Percentiles rank a stretch among this genome's conserved stretches.
These are phyloP conservation scores for Stigmatopora argus DNA, from an alignment of 2,113 vertebrate species.

Conservation along the genomic window DNA sequence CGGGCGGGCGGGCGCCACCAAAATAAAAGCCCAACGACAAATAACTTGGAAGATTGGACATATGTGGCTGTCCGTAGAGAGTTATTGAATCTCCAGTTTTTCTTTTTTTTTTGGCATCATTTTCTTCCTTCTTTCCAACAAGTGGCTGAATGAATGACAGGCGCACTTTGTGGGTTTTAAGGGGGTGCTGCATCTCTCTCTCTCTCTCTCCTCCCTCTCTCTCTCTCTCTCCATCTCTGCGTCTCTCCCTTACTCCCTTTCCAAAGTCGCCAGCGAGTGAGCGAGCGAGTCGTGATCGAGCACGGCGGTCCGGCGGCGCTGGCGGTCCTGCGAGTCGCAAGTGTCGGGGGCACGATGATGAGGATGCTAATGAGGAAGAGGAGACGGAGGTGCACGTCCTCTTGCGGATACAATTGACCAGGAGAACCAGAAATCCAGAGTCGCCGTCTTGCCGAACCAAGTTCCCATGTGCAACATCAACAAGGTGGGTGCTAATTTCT, in stretches of 20 bases:
- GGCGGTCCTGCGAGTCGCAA: not conserved
- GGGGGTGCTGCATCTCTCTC: not conserved
- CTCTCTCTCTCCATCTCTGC: not conserved
- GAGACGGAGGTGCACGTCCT: not conserved
- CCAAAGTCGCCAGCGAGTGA: not conserved
- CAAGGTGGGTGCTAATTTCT: not conserved
- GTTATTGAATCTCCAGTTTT: not conserved
- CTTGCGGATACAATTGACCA: not conserved
- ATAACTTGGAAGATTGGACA: not conserved
- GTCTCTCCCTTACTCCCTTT: not conserved
- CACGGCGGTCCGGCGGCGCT: not conserved
- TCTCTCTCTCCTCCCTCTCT: not conserved
- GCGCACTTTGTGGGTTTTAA: not conserved
- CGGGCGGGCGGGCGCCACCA: not conserved
- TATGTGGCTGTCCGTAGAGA: too few relatives aligned
- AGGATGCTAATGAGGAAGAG: not conserved
- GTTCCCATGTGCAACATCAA: not conserved
- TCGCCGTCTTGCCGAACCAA: not conserved
- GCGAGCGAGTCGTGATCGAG: not conserved
- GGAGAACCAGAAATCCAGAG: not conserved
- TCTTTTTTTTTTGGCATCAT: not conserved
- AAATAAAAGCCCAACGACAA: not conserved
- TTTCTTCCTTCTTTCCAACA: constrained; percentile 1
- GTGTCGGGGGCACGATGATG: not conserved
- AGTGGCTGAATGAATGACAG: not conserved